Base-by-base conservation (phyloP, 2,797 vertebrate genomes). In the Siniperca obscura region DNA sequence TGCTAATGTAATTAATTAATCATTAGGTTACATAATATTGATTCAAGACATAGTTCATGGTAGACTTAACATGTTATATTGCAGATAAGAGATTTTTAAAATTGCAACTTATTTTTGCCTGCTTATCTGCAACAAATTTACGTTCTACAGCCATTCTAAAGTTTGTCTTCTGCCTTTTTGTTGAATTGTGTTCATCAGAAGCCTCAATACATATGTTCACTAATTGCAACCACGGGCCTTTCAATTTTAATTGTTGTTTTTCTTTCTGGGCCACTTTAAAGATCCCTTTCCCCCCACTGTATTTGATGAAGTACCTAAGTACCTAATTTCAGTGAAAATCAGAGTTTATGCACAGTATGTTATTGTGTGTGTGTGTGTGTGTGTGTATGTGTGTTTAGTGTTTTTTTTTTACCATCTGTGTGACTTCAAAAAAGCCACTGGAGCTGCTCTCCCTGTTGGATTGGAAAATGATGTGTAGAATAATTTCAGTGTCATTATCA, bases 401-500 rank as follows among this genome's bases (percentile, higher is more conserved):
- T 40, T 38, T 6, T 38, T 5, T 38, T 30, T 30, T 30, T n/a
- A 21, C 6, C 16, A 16, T 36, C 57, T 34, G 56, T 42, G 30
- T 5, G n/a, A 42, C 40, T 42, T 42, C 11, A 12, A 42, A 42
- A 42, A 42, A 44, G 42, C 42, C 13, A 13, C 1, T 44, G 42
- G 0, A 34, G 50, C 50, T 65, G 30, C 11, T 60, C 36, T 74
- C 60, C 17, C 38, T 56, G 38, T 44, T 55, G 38, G 19, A 30
- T 27, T 22, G 16, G 30, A 27, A 52, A 60, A 22, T 48, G 12
- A 22, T 21, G 12, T 10, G 17, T 8, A 5, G 74, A n/a, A 65
- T 66, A 7, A 44, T 66, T 67, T 34, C 27, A 56, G 50, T 75
- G 55, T n/a, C 8, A 61, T 60, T 19, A 61, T 69, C 34, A 60